These are phyloP conservation scores for Aphis craccivora DNA, from an alignment of 1,140 invertebrate genomes.

Conservation along the genomic window DNA sequence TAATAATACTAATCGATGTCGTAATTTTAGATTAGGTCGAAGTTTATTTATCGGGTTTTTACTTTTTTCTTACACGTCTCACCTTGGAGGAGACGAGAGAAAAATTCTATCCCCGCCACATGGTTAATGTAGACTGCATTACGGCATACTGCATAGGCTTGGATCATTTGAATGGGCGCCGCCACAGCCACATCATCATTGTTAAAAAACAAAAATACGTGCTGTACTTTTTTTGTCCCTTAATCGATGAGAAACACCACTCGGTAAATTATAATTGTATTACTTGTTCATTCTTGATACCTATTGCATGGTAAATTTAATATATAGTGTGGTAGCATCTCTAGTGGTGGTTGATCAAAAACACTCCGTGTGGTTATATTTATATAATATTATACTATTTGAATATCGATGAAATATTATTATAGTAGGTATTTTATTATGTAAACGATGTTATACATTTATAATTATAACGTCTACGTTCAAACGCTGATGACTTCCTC, in stretches of 20 bases:
- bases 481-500: neutral
- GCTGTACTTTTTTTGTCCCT: neutral
- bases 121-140: neutral
- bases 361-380: neutral
- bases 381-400: neutral
- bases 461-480: neutral
- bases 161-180: neutral
- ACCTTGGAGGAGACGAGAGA: slow-evolving; percentile 2
- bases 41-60: neutral
- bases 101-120: neutral
- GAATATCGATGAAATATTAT: neutral
- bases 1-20: neutral
- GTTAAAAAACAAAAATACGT: neutral
- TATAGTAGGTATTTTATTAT: neutral
- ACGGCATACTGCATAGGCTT: neutral
- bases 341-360: neutral
- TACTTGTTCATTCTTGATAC: no score
- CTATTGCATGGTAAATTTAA: neutral
- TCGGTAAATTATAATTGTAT: no score
- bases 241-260: neutral
- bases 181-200: neutral
- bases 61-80: neutral
- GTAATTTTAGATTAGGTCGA: neutral
- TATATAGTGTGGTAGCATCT: neutral
- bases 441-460: neutral